These are phyloP conservation scores for Caenorhabditis parvicauda DNA, from an alignment of 2,888 invertebrate species.

Conservation along the genomic window DNA sequence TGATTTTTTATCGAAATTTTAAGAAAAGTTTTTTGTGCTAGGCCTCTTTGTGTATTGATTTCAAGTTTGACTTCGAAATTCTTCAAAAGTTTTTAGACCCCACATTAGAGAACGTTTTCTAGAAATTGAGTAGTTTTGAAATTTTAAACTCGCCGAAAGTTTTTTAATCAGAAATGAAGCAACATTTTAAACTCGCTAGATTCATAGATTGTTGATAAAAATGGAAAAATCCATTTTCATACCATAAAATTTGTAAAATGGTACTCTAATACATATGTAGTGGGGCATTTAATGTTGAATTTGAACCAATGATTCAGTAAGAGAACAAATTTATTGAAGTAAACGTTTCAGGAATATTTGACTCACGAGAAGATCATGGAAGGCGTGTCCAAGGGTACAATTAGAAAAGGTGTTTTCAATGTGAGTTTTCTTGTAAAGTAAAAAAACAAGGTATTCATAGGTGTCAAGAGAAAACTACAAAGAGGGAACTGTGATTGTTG, in stretches of 20 bases:
- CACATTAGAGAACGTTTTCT: background rate
- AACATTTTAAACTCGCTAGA: too few relatives aligned
- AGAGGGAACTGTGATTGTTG: constrained; percentile 82
- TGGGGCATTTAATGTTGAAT: too few relatives aligned
- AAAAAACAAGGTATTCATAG: constrained; percentile 59
- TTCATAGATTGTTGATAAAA: too few relatives aligned
- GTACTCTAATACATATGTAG: too few relatives aligned
- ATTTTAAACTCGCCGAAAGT: too few relatives aligned
- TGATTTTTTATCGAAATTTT: background rate
- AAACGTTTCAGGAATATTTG: constrained; percentile 78
- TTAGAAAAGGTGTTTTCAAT: constrained; percentile 78
- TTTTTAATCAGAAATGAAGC: too few relatives aligned
- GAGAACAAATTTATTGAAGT: too few relatives aligned
- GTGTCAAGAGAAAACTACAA: constrained; percentile 89
- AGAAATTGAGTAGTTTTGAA: too few relatives aligned
- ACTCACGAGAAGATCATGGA: constrained; percentile 76
- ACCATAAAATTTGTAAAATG: too few relatives aligned
- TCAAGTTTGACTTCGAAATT: background rate
- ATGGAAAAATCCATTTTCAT: too few relatives aligned
- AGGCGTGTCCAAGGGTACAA: constrained; percentile 77
- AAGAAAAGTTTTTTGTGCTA: background rate
- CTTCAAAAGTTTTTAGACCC: background rate
- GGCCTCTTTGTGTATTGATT: background rate
- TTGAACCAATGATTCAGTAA: too few relatives aligned
- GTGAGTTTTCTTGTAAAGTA: constrained; percentile 67